Evolutionary conservation across 30 jellyfish, hydroid and myxozoan species (phyloP).

Genomic region (Sanderia malayensis): DNA sequence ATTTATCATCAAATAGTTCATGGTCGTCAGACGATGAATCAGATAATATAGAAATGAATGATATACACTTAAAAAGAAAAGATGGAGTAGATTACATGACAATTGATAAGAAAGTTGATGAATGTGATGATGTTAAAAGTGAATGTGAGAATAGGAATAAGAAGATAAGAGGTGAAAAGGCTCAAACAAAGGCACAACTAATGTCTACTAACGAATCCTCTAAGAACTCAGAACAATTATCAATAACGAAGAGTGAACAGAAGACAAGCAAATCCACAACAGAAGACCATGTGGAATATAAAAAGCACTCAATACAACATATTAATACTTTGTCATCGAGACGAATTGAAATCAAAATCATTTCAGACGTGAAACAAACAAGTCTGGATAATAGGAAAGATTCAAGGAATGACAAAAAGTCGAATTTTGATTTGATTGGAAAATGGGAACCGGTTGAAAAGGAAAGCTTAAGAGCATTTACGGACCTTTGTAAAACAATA

Average conservation of each 20-base stretch:
- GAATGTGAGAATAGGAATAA: background rate
- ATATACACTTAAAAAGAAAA: no score
- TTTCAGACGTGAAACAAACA: slow-evolving; percentile 4
- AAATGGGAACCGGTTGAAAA: slow-evolving; percentile 65
- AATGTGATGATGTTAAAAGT: background rate
- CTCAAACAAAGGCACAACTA: no score
- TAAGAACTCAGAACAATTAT: background rate
- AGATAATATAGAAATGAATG: no score
- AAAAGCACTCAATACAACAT: background rate
- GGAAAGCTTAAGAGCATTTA: slow-evolving; percentile 33
- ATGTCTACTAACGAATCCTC: no score
- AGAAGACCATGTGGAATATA: background rate
- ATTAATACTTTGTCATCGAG: background rate
- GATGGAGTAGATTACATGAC: no score
- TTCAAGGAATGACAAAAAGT: background rate
- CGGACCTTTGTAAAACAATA: slow-evolving; percentile 57
- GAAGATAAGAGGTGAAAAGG: no score
- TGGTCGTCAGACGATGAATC: no score
- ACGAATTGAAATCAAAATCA: slow-evolving; percentile 34
- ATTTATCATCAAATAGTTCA: no score
- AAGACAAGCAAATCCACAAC: background rate
- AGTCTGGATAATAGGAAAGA: background rate
- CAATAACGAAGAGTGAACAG: background rate
- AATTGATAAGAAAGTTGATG: no score
- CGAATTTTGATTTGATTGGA: slow-evolving; percentile 32